phyloP scores from a whole-genome alignment of 37 sponge, comb jelly and placozoan genomes.

The Spongilla lacustris region DNA sequence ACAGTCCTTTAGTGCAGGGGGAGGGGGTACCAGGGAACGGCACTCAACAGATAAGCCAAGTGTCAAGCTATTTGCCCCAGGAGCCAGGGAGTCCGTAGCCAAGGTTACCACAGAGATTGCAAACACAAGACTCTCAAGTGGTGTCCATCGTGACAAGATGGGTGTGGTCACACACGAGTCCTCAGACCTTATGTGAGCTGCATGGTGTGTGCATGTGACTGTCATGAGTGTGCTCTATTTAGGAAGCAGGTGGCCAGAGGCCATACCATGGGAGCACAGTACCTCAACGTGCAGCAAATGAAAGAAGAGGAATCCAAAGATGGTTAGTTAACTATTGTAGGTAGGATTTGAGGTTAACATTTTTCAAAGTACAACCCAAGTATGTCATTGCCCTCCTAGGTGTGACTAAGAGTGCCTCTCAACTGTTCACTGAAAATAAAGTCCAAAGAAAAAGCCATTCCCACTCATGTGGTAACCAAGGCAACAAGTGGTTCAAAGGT shows the following conservation, averaged over 20 bases:
- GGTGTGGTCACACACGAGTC: conserved; percentile 28
- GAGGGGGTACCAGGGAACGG: background rate
- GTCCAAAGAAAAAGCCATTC: background rate
- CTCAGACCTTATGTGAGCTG: conserved; percentile 43
- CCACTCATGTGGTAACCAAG: background rate
- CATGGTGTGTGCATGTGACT: background rate
- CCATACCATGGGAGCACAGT: conserved; percentile 48
- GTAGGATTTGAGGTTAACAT: too few species aligned
- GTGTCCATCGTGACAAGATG: background rate
- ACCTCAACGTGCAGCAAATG: conserved; percentile 7
- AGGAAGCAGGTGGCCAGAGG: conserved; percentile 45
- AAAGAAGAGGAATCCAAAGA: background rate
- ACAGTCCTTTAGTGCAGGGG: conserved; percentile 6
- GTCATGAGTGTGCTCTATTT: background rate
- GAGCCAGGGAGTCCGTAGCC: conserved; percentile 31
- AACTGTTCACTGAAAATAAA: background rate
- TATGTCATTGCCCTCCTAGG: background rate
- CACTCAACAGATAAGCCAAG: background rate
- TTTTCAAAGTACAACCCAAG: too few species aligned
- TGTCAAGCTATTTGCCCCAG: conserved; percentile 56
- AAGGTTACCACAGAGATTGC: conserved; percentile 9
- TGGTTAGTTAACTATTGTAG: background rate
- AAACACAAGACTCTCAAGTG: background rate
- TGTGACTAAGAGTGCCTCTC: background rate
- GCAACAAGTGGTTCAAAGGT: background rate